A percentile compares a stretch with the other conserved stretches of the same genome.
Conservation (phyloP, 2,888 invertebrate genomes). For the Cryptocephalus primarius region DNA sequence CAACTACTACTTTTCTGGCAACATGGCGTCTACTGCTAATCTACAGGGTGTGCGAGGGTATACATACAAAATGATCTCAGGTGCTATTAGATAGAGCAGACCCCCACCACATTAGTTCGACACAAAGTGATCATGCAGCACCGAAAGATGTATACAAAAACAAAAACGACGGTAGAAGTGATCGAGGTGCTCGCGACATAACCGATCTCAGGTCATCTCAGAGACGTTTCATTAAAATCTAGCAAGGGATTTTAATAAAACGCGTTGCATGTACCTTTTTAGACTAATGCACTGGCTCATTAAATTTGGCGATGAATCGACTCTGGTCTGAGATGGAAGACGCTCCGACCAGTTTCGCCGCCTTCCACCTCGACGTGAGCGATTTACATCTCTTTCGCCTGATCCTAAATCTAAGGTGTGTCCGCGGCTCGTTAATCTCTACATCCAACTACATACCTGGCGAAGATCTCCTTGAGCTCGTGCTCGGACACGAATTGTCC, state of each 20-base stretch:
- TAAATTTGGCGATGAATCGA: too few species aligned
- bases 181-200: slow-evolving; percentile 23
- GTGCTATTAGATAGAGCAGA: slow-evolving; percentile 20
- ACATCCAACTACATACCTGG: slow-evolving; percentile 78
- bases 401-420: too few species aligned
- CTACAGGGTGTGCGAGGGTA: slow-evolving; percentile 21
- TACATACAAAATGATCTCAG: slow-evolving; percentile 11
- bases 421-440: too few species aligned
- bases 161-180: slow-evolving; percentile 5
- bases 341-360: too few species aligned
- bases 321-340: too few species aligned
- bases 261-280: too few species aligned
- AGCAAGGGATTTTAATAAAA: too few species aligned
- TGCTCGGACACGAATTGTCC: slow-evolving; percentile 97
- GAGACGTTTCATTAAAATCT: too few species aligned
- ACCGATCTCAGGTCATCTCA: slow-evolving; percentile 1
- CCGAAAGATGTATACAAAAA: slow-evolving; percentile 16
- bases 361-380: too few species aligned
- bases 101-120: slow-evolving; percentile 18
- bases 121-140: slow-evolving; percentile 21
- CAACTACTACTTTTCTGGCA: slow-evolving; percentile 10
- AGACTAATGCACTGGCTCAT: too few species aligned
- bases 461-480: slow-evolving; percentile 96
- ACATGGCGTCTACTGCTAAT: slow-evolving; percentile 12
- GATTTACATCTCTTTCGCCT: too few species aligned